These are phyloP conservation scores for Trichogramma evanescens DNA, from an alignment of 2,888 invertebrate species.

Conservation along the genomic window DNA sequence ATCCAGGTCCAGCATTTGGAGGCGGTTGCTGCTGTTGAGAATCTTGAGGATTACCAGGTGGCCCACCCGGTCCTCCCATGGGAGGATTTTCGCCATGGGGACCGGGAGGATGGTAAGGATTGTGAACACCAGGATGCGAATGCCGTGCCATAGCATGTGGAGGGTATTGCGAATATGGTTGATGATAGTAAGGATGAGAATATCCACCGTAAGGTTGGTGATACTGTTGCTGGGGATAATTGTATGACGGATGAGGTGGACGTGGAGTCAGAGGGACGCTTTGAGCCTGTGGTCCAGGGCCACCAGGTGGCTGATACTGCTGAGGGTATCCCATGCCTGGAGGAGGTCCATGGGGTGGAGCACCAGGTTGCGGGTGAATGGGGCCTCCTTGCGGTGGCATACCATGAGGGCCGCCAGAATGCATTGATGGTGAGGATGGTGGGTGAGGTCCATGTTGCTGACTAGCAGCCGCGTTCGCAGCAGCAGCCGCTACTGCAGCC, in stretches of 20 bases:
- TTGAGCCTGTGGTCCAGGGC: constrained; percentile 44
- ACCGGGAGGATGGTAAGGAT: constrained; percentile 32
- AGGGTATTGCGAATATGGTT: constrained; percentile 53
- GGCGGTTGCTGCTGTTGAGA: constrained; percentile 21
- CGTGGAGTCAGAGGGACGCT: constrained; percentile 52
- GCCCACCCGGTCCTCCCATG: neutral
- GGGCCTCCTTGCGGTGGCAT: constrained; percentile 34
- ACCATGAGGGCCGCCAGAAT: constrained; percentile 36
- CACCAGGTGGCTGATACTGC: constrained; percentile 45
- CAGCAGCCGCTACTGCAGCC: constrained; percentile 32
- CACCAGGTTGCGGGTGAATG: constrained; percentile 38
- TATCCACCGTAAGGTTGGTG: constrained; percentile 50
- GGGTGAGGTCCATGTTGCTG: constrained; percentile 42
- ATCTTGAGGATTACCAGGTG: no score
- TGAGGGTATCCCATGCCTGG: constrained; percentile 40
- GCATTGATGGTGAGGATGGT: constrained; percentile 39
- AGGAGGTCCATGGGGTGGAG: constrained; percentile 33
- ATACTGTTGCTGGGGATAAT: constrained; percentile 49
- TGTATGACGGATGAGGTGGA: constrained; percentile 52
- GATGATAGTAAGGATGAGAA: constrained; percentile 51
- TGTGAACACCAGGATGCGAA: constrained; percentile 45
- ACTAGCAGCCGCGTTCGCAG: constrained; percentile 34
- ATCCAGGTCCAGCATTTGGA: constrained; percentile 23
- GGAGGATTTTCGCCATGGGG: constrained; percentile 27
- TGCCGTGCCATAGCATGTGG: constrained; percentile 50